Base-by-base conservation (phyloP, 2,888 invertebrate genomes). In the Linhomoeus sp. region DNA sequence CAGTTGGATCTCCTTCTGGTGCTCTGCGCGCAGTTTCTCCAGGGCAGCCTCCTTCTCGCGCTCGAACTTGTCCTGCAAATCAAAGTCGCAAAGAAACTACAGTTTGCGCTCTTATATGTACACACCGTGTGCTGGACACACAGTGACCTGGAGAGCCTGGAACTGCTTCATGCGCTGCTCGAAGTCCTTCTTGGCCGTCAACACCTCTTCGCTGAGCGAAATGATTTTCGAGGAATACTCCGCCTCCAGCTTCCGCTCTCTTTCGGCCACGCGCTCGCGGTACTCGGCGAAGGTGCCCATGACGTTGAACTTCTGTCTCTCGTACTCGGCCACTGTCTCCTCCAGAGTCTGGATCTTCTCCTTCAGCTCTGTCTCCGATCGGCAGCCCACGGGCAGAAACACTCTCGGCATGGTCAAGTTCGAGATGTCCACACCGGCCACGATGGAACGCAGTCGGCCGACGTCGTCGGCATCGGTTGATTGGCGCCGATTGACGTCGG, bases 151-250 rank as follows among this genome's bases (percentile, higher is more conserved):
- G 7, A 62, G 48, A 12, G 59, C 55, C 67, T 55, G 72, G 65
- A 62, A 71, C 64, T 67, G 60, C 64, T 56, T 71, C 71, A 50
- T 72, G 63, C 60, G 53, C 59, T 46, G 61, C 64, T 63, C 67
- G 65, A 70, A 71, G 44, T 65, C 64, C 45, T 62, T 60, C 48
- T 59, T 59, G 14, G 59, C 64, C 47, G 67, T 55, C 61, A 72
- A 42, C 58, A 70, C 52, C 58, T 66, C 56, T 65, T 68, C 63
- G 46, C 65, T 54, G 61, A 70, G 43, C 50, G 71, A 46, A 55
- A 69, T 62, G 61, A 72, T 56, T 48, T 64, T 60, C 41, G 55
- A 50, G 9, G 61, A 60, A 50, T 64, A 65, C 43, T 63, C 63
- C 1, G 62, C 62, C 50, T 63, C 63, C 42, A 63, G 47, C 45